Evolutionary conservation across 2,113 vertebrate genomes (phyloP).

Genomic region (Megalops atlanticus): DNA sequence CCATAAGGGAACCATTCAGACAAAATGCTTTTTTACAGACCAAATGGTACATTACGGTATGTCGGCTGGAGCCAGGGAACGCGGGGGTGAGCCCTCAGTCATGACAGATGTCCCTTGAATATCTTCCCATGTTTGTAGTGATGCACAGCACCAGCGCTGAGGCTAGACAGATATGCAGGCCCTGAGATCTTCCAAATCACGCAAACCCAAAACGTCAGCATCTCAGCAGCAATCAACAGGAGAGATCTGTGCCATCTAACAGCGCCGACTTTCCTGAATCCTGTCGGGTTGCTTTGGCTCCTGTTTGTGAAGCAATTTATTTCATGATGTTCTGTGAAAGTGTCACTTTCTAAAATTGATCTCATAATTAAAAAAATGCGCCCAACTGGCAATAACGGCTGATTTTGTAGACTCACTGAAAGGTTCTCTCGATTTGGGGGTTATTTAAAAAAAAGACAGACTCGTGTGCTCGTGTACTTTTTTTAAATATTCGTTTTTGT

Average conservation of each 20-base stretch:
- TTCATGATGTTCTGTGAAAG: neutral
- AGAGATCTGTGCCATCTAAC: neutral
- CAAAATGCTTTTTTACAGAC: slow-evolving; percentile 17
- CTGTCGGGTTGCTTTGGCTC: neutral
- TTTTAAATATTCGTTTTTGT: neutral
- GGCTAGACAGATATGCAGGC: neutral
- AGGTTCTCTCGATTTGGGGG: too few relatives aligned
- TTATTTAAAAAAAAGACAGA: too few relatives aligned
- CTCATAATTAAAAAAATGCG: too few relatives aligned
- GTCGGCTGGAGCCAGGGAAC: neutral
- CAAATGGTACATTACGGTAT: neutral
- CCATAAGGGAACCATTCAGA: slow-evolving; percentile 17
- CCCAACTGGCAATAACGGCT: too few relatives aligned
- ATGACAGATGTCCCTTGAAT: slow-evolving; percentile 19
- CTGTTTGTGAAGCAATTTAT: neutral
- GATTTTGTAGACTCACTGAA: too few relatives aligned
- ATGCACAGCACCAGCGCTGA: neutral
- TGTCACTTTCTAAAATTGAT: too few relatives aligned
- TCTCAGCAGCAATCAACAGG: slow-evolving; percentile 7
- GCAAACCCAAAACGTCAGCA: neutral
- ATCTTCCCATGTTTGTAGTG: neutral
- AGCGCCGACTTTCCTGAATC: neutral
- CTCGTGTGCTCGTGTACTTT: neutral
- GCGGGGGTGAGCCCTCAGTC: slow-evolving; percentile 8
- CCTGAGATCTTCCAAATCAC: neutral